Evolutionary conservation across 2,888 invertebrate genomes (phyloP), one percentile per base, ranked within the genome.

Genomic region (Papilio demoleus): DNA sequence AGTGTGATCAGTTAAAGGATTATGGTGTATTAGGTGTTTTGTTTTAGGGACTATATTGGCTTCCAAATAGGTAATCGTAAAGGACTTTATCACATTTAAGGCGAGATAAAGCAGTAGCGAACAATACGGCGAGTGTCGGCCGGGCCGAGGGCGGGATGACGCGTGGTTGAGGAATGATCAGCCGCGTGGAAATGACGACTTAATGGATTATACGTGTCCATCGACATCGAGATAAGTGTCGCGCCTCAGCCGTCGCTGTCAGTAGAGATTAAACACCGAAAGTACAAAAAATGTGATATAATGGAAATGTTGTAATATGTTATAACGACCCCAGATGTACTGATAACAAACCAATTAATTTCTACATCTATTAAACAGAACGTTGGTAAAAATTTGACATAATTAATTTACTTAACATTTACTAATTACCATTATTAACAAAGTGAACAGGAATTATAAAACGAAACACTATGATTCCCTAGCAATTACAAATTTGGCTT

Each of bases 121-220:
- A 91, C 90, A 91, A 90, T 90, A 88, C 86, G 81, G 77, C 81
- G 81, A 77, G 79, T 79, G 82, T 79, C 77, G 64, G 50, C 78
- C 79, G 77, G 79, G 84, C 88, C 85, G 88, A 88, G 89, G 90
- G 90, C 88, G 86, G 82, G 82, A 79, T 86, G 89, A 91, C 87
- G 89, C 88, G 88, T 88, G 90, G 88, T 90, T 91, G 90, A 92
- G 82, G 90, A 92, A 92, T 92, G 88, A 90, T 87, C 91, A 90
- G 81, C 90, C 81, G 84, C 77, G 88, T 92, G 91, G 91, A 92
- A 92, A 92, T 92, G 92, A 92, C 90, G 92, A 91, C 89, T 92
- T 92, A 92, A 92, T 92, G 92, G 92, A 92, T 92, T 90, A 92
- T 90, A 87, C 90, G 86, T 92, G 92, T 92, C 88, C 86, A 82